Conservation (phyloP, 2,113 vertebrate species). For the Sturnira hondurensis region DNA sequence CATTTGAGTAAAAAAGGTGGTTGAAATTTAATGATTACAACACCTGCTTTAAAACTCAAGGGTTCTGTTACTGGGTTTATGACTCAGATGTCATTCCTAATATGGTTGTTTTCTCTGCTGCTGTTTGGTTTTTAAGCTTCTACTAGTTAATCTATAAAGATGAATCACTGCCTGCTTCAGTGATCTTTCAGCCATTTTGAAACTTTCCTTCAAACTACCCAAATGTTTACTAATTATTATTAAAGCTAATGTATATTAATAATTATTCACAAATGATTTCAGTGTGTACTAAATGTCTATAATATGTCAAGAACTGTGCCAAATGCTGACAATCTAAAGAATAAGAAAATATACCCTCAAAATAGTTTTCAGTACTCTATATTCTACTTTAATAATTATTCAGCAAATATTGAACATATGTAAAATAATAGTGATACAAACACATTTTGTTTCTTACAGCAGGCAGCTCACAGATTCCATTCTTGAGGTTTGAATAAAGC, state of each 20-base stretch:
- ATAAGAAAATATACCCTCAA: background rate
- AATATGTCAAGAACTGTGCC: background rate
- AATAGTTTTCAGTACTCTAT: background rate
- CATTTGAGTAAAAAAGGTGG: background rate
- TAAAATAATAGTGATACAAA: background rate
- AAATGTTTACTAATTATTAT: conserved; percentile 28
- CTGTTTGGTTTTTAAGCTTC: conserved; percentile 43
- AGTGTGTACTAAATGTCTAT: background rate
- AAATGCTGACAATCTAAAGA: background rate
- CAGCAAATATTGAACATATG: background rate
- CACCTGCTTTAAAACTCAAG: background rate
- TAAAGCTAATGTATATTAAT: background rate
- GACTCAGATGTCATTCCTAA: conserved; percentile 40
- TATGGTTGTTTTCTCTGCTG: conserved; percentile 18
- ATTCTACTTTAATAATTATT: background rate
- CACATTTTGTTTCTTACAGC: background rate
- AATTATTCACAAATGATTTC: background rate
- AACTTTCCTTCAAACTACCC: background rate
- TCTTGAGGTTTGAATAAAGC: background rate
- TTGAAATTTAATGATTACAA: background rate
- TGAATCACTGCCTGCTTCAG: conserved; percentile 9
- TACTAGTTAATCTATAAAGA: background rate
- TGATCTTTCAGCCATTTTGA: background rate
- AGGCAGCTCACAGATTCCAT: background rate
- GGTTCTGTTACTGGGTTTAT: background rate